Percentiles rank a stretch among this genome's conserved stretches.
Conservation (phyloP, 2,888 invertebrate genomes). For the Liposcelis brunnea region DNA sequence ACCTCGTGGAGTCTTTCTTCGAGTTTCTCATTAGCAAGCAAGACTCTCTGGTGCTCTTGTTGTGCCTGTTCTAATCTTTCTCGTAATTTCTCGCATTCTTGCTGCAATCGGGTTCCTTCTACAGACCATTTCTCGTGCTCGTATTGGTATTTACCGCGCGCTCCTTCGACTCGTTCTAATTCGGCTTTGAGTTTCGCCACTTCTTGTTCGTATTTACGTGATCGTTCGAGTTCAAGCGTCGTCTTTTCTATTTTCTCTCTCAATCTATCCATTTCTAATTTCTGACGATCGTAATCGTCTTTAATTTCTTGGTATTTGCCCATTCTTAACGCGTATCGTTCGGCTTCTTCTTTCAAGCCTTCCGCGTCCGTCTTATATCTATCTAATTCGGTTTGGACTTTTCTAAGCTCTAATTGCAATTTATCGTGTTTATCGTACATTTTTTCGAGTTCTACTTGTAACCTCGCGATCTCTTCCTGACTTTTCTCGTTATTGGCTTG, state of each 20-base stretch:
- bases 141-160: slow-evolving; percentile 62
- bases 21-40: slow-evolving; percentile 44
- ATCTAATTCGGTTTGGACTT: slow-evolving; percentile 61
- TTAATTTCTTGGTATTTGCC: slow-evolving; percentile 58
- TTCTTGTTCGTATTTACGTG: slow-evolving; percentile 51
- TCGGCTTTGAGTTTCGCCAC: slow-evolving; percentile 46
- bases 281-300: slow-evolving; percentile 53
- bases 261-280: slow-evolving; percentile 64
- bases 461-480: slow-evolving; percentile 73
- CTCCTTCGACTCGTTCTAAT: slow-evolving; percentile 55
- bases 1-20: slow-evolving; percentile 61
- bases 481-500: slow-evolving; percentile 73
- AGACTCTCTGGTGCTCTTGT: slow-evolving; percentile 50
- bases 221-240: slow-evolving; percentile 57
- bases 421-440: slow-evolving; percentile 83
- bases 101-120: slow-evolving; percentile 34
- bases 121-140: slow-evolving; percentile 48
- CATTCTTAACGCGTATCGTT: slow-evolving; percentile 50
- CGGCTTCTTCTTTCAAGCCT: slow-evolving; percentile 61
- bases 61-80: slow-evolving; percentile 60
- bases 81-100: slow-evolving; percentile 48
- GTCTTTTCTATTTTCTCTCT: slow-evolving; percentile 66
- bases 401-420: slow-evolving; percentile 60
- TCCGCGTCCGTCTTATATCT: slow-evolving; percentile 52
- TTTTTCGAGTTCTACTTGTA: slow-evolving; percentile 76